Percentiles rank a stretch among this genome's conserved stretches.
Conservation (phyloP, 2,113 vertebrate genomes). For the Chaetura pelagica region DNA sequence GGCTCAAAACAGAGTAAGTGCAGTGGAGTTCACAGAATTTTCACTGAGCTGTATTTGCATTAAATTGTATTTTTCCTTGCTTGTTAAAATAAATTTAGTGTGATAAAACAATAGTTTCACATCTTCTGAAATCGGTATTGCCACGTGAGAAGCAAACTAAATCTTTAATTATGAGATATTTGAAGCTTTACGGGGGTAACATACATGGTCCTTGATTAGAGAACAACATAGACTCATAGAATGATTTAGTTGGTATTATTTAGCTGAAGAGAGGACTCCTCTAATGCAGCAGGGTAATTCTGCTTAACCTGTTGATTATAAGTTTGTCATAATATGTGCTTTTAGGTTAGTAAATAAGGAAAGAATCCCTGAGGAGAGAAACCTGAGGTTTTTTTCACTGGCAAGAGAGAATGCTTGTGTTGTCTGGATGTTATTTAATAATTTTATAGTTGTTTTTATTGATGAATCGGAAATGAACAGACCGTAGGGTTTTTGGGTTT, state of each 20-base stretch:
- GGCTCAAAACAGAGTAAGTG: not conserved
- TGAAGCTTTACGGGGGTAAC: not conserved
- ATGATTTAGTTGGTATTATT: not conserved
- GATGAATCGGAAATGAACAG: not conserved
- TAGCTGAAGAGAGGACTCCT: not conserved
- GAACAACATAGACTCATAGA: not conserved
- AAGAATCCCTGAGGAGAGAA: not conserved
- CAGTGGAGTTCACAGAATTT: not conserved
- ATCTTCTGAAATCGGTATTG: not conserved
- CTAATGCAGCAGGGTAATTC: not conserved
- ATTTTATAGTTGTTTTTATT: not conserved
- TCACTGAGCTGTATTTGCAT: not conserved
- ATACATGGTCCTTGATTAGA: not conserved
- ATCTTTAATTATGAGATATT: not conserved
- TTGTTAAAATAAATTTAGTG: not conserved
- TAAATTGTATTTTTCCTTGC: not conserved
- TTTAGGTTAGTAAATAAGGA: not conserved
- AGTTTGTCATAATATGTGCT: not conserved
- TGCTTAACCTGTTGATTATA: not conserved
- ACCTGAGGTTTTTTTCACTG: not conserved
- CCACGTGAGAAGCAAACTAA: not conserved
- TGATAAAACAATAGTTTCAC: not conserved
- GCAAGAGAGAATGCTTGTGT: not conserved
- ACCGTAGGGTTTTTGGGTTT: not conserved
- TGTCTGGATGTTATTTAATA: not conserved